These are phyloP conservation scores for Poeciliopsis turneri DNA, from an alignment of 2,797 vertebrate genomes.

Conservation along the genomic window DNA sequence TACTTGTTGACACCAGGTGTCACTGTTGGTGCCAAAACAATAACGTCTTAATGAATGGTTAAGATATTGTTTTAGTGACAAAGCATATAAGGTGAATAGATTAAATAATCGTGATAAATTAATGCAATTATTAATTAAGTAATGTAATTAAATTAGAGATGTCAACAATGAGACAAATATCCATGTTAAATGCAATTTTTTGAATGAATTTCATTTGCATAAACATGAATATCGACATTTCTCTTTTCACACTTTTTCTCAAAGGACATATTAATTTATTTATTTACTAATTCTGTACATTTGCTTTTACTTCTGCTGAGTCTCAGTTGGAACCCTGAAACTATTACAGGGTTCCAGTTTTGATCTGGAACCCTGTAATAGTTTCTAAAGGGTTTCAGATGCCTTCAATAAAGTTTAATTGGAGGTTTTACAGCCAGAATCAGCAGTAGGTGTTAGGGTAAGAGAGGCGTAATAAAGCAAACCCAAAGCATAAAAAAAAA, in stretches of 20 bases:
- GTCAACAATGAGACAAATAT: neutral
- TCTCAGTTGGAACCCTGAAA: neutral
- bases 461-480: neutral
- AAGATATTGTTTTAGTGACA: too few species aligned
- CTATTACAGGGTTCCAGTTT: neutral
- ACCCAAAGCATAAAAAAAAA: neutral
- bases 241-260: neutral
- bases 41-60: neutral
- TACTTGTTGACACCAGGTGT: slow-evolving; percentile 30
- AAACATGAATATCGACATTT: neutral
- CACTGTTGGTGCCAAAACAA: slow-evolving; percentile 30
- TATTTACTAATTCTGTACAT: neutral
- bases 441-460: slow-evolving; percentile 22
- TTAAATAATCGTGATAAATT: too few species aligned
- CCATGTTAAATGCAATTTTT: neutral
- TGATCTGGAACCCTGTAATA: slow-evolving; percentile 40
- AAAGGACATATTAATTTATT: neutral
- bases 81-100: too few species aligned
- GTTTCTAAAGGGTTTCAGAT: slow-evolving; percentile 38
- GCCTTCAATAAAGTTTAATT: neutral
- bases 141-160: neutral
- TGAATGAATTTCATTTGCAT: neutral
- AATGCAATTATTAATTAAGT: too few species aligned
- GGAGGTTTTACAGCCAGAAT: slow-evolving; percentile 42
- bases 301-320: neutral